Evolutionary conservation across 2,888 invertebrate genomes (phyloP), one percentile per base, ranked within the genome.

Genomic region (Adineta ricciae): DNA sequence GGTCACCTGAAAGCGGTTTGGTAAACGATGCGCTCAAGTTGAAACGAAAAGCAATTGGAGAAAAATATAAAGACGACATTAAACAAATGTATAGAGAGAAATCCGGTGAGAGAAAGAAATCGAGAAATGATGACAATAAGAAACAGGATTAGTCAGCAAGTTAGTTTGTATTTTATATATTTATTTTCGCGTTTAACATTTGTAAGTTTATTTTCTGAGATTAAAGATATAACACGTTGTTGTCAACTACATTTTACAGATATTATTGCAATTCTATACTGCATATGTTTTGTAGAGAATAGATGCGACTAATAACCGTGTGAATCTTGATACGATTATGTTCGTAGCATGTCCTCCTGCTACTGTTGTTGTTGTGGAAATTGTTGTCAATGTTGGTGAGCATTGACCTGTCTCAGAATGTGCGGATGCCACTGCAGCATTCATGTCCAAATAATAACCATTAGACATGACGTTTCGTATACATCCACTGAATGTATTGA

Each of bases 21-120:
- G 96, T 98, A 19, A 99, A 98, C 52, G 97, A 97, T 87, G 97
- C 98, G 84, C 96, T 97, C 92, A 99, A 99, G 92, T 92, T 98
- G 90, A 97, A 97, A 91, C 93, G 98, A 89, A 96, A 96, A 93
- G 95, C 95, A 91, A 96, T 98, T 88, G 95, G 97, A 91, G 94
- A 95, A 88, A 93, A 94, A 88, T 98, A 96, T 92, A 94, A 95
- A 91, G 93, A 94, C 88, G 95, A 96, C 92, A 95, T 97, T 89
- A 94, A 94, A 90, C 93, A 94, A 88, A 95, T 97, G 95, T 97
- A 97, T 91, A 94, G 50, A 49, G 56, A 64, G 5, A 24, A 64
- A 27, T 27, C 56, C 11, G 27, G 24, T 27, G 7, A 11, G 14
- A 64, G 27, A 27, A 64, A 64, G 56, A 64, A 64, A 64, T 16